phyloP scores from a whole-genome alignment of 2,797 vertebrate genomes.

The Euthynnus affinis region DNA sequence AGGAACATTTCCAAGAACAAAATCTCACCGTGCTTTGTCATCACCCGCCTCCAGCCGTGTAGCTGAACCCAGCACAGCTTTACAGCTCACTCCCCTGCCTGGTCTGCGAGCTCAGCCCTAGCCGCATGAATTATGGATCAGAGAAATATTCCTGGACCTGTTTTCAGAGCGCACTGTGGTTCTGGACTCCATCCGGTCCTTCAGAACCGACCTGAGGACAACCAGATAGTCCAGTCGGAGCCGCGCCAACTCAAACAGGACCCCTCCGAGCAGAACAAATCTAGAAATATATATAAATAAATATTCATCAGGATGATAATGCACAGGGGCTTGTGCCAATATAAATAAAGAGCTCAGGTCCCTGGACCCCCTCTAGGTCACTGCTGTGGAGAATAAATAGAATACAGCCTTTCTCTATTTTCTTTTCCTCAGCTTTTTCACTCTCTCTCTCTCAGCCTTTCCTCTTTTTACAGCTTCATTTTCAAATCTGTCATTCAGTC shows the following conservation, averaged over 20 bases:
- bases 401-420: constrained; percentile 38
- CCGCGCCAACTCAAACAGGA: constrained; percentile 73
- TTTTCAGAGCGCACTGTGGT: constrained; percentile 42
- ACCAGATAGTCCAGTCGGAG: constrained; percentile 75
- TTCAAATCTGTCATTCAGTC: constrained; percentile 30
- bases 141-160: constrained; percentile 62
- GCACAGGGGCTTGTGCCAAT: constrained; percentile 48
- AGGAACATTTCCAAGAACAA: constrained; percentile 56
- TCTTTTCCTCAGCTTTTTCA: constrained; percentile 5
- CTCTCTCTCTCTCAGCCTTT: constrained; percentile 19
- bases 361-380: constrained; percentile 47
- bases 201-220: constrained; percentile 68
- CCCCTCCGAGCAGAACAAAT: constrained; percentile 69
- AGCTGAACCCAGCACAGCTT: constrained; percentile 59
- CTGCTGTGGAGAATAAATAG: constrained; percentile 43
- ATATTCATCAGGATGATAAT: constrained; percentile 77
- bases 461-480: background rate
- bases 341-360: constrained; percentile 67
- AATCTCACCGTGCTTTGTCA: constrained; percentile 65
- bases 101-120: constrained; percentile 27
- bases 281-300: constrained; percentile 74
- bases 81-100: constrained; percentile 61
- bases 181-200: constrained; percentile 68
- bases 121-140: constrained; percentile 74
- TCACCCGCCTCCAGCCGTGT: constrained; percentile 57